A percentile compares a stretch with the other conserved stretches of the same genome.
Conservation (phyloP, 2,888 invertebrate genomes). For the Erpobdella octoculata region DNA sequence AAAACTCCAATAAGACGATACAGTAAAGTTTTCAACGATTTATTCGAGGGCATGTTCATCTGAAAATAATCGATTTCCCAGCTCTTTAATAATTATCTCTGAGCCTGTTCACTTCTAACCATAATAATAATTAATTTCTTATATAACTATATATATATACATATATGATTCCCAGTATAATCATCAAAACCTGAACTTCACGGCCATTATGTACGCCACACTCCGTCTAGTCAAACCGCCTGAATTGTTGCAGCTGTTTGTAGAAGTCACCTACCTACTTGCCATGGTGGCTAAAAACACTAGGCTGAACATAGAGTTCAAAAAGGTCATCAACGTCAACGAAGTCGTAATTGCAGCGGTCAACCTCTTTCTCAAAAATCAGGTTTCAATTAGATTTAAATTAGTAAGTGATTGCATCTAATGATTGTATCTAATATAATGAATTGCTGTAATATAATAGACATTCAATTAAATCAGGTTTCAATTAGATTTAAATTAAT, state of each 20-base stretch:
- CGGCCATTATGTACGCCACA: slow-evolving; percentile 21
- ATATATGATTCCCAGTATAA: slow-evolving; percentile 2
- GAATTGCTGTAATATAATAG: no score
- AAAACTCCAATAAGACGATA: no score
- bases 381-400: not conserved
- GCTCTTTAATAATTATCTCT: not conserved
- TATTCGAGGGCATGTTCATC: no score
- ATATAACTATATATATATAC: not conserved
- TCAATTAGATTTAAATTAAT: no score
- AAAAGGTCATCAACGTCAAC: slow-evolving; percentile 11
- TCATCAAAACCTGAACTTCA: slow-evolving; percentile 19
- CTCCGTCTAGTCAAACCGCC: slow-evolving; percentile 13
- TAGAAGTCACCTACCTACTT: slow-evolving; percentile 16
- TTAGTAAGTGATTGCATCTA: no score
- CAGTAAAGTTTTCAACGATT: no score
- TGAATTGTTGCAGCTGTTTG: slow-evolving; percentile 5
- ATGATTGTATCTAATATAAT: no score
- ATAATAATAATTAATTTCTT: not conserved
- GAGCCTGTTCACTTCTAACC: not conserved
- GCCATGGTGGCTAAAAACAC: not conserved
- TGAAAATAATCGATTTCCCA: no score
- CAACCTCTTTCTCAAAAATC: slow-evolving; percentile 26
- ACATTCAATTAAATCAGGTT: no score
- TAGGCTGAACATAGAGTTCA: slow-evolving; percentile 11
- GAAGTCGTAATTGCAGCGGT: slow-evolving; percentile 13